A percentile compares a stretch with the other conserved stretches of the same genome.
These are phyloP conservation scores for Smithornis capensis DNA, from an alignment of 2,113 vertebrate genomes.

Conservation along the genomic window DNA sequence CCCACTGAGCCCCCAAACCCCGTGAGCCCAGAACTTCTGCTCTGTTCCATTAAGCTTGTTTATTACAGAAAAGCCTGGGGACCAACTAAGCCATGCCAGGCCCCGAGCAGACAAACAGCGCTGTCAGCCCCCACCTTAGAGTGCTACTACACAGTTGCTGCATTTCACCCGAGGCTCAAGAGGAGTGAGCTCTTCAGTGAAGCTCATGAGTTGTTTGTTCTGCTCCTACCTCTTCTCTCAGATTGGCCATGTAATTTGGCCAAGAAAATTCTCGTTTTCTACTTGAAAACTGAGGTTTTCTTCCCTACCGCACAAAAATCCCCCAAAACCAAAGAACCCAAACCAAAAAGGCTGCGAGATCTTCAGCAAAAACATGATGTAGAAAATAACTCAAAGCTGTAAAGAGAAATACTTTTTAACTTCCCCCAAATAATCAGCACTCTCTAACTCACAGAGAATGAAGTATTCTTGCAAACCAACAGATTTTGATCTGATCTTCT, in stretches of 20 bases:
- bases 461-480: not conserved
- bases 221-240: not conserved
- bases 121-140: not conserved
- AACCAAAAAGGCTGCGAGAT: not conserved
- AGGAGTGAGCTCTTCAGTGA: not conserved
- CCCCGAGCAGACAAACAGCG: not conserved
- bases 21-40: not conserved
- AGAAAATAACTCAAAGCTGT: not conserved
- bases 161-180: not conserved
- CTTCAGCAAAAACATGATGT: not conserved
- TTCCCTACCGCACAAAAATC: not conserved
- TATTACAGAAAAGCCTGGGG: not conserved
- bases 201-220: not conserved
- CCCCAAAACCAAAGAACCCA: too few relatives aligned
- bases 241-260: not conserved
- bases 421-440: not conserved
- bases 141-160: not conserved
- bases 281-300: not conserved
- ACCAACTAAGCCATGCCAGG: not conserved
- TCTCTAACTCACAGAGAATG: not conserved
- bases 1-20: not conserved
- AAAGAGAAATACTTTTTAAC: not conserved
- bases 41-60: not conserved
- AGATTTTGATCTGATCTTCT: not conserved
- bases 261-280: not conserved